Base-by-base conservation (phyloP, 2,888 invertebrate genomes). In the Habrosyne pyritoides region DNA sequence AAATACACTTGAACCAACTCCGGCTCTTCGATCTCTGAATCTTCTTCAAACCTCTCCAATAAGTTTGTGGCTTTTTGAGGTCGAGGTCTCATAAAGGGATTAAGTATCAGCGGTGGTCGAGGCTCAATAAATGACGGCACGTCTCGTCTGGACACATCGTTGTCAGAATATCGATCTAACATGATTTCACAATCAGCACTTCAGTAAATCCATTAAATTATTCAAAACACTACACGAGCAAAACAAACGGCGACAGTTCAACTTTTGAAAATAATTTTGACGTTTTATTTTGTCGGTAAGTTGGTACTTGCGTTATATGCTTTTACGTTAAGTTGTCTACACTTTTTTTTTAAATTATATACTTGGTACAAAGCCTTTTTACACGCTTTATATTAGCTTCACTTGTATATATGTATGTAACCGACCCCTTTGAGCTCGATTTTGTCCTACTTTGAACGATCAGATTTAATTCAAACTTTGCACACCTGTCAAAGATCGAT, bases 1-100 rank as follows among this genome's bases (percentile, higher is more conserved):
- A 94, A 75, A 62, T 93, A 94, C 10, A 94, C 94, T 71, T 93
- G 91, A 5, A 94, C 85, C 54, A 86, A 71, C 52, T 91, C 92
- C 0, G 85, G 79, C 54, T 87, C 89, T 1, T 89, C 89, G 50
- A 69, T 68, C 30, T 85, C 87, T 0, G 86, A 84, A 60, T 88
- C 85, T 46, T 87, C 84, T 61, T 92, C 88, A 64, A 91, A 90
- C 46, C 83, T 69, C 48, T 90, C 85, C 66, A 89, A 61, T 53
- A 93, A 74, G 61, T 91, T 92, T 6, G 82, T 90, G 5, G 87
- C 90, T 54, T 88, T 89, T 52, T 86, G 81, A 5, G 91, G 92
- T 18, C 82, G 82, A 21, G 91, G 91, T 60, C 92, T 79, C 90
- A 90, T 87, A 62, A 86, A 90, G 1, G 91, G 92, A 76, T 92